These are phyloP conservation scores for Meteorus colon DNA, from an alignment of 2,888 invertebrate species.

Conservation along the genomic window DNA sequence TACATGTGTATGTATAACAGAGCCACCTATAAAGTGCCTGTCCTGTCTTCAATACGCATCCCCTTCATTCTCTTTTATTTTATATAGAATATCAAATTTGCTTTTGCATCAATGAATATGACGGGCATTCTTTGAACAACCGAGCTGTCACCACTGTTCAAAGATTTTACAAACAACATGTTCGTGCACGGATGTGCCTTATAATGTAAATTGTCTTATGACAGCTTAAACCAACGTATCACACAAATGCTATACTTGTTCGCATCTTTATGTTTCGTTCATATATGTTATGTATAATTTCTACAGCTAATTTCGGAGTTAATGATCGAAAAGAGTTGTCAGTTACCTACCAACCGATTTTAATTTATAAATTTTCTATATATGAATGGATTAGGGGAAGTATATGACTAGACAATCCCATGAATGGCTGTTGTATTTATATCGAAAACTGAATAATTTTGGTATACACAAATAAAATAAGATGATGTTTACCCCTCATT, in stretches of 20 bases:
- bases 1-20: background rate
- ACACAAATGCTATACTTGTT: background rate
- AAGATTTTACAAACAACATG: background rate
- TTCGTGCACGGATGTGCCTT: background rate
- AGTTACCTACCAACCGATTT: no score
- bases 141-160: constrained; percentile 20
- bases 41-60: background rate
- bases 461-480: no score
- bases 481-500: no score
- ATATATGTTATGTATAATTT: background rate
- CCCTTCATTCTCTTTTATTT: background rate
- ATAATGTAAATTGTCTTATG: no score
- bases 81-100: background rate
- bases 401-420: no score
- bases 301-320: background rate
- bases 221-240: no score
- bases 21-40: background rate
- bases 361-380: no score
- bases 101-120: constrained; percentile 27
- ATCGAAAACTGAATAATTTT: no score
- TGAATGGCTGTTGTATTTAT: no score
- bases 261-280: background rate
- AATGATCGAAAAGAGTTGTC: no score
- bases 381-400: no score
- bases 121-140: constrained; percentile 16